Evolutionary conservation across 2,113 vertebrate species (phyloP).

Genomic region (Cebidichthys violaceus): DNA sequence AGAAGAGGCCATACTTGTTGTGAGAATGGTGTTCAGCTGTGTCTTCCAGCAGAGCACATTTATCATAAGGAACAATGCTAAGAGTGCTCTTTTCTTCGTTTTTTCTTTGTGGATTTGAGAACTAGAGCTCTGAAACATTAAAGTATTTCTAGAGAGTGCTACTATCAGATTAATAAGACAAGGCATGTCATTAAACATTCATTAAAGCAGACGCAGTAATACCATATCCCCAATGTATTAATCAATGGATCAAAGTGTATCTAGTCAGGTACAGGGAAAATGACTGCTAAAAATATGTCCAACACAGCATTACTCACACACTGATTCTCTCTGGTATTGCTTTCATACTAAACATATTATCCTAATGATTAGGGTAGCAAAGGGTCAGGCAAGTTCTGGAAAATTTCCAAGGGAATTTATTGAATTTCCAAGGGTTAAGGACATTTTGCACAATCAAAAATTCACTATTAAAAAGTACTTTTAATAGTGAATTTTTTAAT

Average conservation of each 20-base stretch:
- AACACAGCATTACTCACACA: background rate
- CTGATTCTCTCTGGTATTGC: background rate
- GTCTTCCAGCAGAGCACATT: conserved; percentile 23
- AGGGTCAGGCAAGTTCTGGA: background rate
- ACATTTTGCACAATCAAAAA: background rate
- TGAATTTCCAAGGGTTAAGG: too few species aligned
- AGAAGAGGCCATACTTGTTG: conserved; percentile 4
- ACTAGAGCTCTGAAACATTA: background rate
- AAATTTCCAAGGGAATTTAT: too few species aligned
- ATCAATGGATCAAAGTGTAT: conserved; percentile 36
- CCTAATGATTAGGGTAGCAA: background rate
- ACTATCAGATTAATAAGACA: conserved; percentile 23
- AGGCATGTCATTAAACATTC: conserved; percentile 38
- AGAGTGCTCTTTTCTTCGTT: conserved; percentile 23
- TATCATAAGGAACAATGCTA: conserved; percentile 14
- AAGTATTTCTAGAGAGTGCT: background rate
- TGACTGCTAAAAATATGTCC: background rate
- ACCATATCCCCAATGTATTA: conserved; percentile 14
- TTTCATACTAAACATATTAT: background rate
- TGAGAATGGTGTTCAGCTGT: conserved; percentile 15
- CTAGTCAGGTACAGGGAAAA: background rate
- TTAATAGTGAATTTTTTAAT: background rate
- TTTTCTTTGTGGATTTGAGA: conserved; percentile 11
- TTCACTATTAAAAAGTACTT: background rate
- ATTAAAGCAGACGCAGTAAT: conserved; percentile 44